Conservation (phyloP, 2,888 invertebrate genomes). For the Apodemia duryi region DNA sequence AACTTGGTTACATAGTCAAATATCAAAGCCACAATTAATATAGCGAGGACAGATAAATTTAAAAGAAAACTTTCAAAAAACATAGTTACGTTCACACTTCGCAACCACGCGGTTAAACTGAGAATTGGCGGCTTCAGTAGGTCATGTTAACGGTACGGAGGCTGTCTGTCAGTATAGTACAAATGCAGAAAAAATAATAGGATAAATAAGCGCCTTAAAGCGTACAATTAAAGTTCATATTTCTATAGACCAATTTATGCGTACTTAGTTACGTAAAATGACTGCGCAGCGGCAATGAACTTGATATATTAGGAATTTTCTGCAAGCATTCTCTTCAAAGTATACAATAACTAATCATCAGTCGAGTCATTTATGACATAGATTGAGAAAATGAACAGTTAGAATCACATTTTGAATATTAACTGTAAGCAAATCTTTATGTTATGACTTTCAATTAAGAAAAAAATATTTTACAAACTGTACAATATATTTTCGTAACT, state of each 20-base stretch:
- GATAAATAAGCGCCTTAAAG: not conserved
- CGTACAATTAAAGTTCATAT: not conserved
- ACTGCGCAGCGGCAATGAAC: constrained; percentile 21
- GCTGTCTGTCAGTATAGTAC: constrained; percentile 21
- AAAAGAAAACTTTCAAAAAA: constrained; percentile 70
- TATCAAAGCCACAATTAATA: constrained; percentile 54
- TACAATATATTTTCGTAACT: too few relatives aligned
- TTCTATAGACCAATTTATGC: not conserved
- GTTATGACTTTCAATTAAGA: not conserved
- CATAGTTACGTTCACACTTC: constrained; percentile 59
- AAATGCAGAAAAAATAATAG: not conserved
- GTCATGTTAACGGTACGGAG: constrained; percentile 62
- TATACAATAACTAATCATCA: not conserved
- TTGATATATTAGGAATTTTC: constrained; percentile 4
- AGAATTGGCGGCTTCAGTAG: constrained; percentile 45
- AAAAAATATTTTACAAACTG: too few relatives aligned
- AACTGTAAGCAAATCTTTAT: not conserved
- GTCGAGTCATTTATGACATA: not conserved
- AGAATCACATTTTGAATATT: not conserved
- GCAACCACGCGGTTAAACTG: constrained; percentile 52
- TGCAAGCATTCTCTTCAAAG: not conserved
- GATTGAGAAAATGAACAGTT: not conserved
- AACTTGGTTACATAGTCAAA: constrained; percentile 70
- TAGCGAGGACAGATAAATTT: constrained; percentile 49
- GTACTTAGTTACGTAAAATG: constrained; percentile 15